Evolutionary conservation across 2,113 vertebrate genomes (phyloP), one percentile per base, ranked within the genome.

Genomic region (Rallus limicola): DNA sequence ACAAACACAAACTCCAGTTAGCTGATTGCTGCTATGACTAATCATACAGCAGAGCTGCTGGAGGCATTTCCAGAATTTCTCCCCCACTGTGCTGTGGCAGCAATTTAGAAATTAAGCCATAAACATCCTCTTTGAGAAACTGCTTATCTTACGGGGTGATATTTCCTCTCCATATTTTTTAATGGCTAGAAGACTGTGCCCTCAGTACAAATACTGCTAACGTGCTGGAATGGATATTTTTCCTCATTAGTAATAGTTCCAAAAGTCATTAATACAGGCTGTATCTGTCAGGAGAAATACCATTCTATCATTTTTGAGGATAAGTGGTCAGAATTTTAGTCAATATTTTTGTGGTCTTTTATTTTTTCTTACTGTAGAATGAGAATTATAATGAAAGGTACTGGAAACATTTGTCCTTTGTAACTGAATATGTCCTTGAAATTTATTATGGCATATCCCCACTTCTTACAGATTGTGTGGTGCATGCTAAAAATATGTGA

Each of bases 221-320:
- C 36, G 24, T 94, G 48, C 92, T 97, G 81, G 69, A 48, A 62
- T 86, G 84, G 69, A 71, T 85, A 6, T 76, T 96, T 96, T 92
- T 97, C 67, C 86, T 94, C 95, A 92, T 97, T 93, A 89, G 77
- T 81, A 92, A 93, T 81, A 83, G 85, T 92, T 96, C 80, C 84
- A 95, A 74, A 95, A 86, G 80, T 95, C 82, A 85, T 93, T 88
- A 94, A 92, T 94, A 90, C 52, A 52, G 70, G 92, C 56, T 82
- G 97, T 97, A 96, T 97, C 85, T 97, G 80, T 92, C 93, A 97
- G 93, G 70, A 96, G 92, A 97, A 97, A 70, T 60, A 44, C 9
- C 6, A 5, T 86, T 62, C n/a, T 50, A 10, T 74, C 36, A 46
- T 5, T 86, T 44, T 67, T 72, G 15, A 38, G 81, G 59, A 23